Conservation (phyloP, 2,888 invertebrate species). For the Steinernema scapterisci region DNA sequence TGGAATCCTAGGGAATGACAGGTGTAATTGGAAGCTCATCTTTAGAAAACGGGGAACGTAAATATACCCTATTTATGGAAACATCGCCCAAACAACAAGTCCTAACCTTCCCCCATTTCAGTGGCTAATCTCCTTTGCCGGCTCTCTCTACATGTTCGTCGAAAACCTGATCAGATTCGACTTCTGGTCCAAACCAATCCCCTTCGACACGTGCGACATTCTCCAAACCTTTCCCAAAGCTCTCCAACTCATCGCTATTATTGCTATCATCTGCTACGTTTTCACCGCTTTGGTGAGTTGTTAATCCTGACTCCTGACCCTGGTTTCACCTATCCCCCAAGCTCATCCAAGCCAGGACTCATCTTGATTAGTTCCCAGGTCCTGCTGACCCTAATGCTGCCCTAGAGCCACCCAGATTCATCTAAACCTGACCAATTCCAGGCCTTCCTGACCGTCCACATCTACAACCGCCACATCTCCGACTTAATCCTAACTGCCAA, state of each 20-base stretch:
- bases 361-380: no score
- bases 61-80: no score
- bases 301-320: no score
- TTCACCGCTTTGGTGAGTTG: slow-evolving; percentile 3
- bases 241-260: slow-evolving; percentile 5
- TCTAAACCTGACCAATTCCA: no score
- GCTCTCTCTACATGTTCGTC: background rate
- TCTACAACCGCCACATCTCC: slow-evolving; percentile 4
- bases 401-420: no score
- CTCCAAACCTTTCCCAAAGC: background rate
- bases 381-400: no score
- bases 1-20: no score
- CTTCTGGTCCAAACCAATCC: background rate
- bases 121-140: slow-evolving; percentile 21
- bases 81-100: no score
- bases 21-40: no score
- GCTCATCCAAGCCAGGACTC: no score
- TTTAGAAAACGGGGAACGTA: no score
- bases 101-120: background rate
- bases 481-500: background rate
- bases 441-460: slow-evolving; percentile 1
- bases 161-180: slow-evolving; percentile 12
- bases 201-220: slow-evolving; percentile 6
- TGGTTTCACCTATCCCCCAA: no score
- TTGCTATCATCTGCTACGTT: background rate